These are phyloP conservation scores for Herpetotheres cachinnans DNA, from an alignment of 2,113 vertebrate genomes.

Conservation along the genomic window DNA sequence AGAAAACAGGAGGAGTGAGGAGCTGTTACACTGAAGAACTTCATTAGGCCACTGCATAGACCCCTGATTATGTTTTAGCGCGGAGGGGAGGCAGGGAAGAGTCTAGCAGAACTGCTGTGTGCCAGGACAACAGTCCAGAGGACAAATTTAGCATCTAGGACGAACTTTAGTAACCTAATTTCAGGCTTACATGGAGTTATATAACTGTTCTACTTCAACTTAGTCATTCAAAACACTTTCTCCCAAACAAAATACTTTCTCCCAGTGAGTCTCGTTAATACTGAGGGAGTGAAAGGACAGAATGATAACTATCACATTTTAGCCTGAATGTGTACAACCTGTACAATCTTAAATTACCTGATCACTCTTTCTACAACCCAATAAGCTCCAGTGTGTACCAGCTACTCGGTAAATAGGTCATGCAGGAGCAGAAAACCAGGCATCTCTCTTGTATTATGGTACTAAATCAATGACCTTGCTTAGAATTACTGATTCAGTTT, in stretches of 20 bases:
- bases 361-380: not conserved
- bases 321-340: not conserved
- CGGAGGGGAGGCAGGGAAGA: too few species aligned
- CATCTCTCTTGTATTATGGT: accelerated
- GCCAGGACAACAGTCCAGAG: not conserved
- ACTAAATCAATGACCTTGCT: not conserved
- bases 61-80: not conserved
- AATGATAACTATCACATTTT: not conserved
- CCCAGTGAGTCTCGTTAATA: not conserved
- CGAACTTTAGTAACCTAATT: not conserved
- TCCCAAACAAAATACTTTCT: not conserved
- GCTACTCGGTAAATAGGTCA: constrained; percentile 25
- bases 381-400: not conserved
- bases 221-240: not conserved
- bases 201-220: not conserved
- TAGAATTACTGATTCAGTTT: accelerated
- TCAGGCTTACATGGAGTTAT: not conserved
- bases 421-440: not conserved
- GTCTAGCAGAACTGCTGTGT: not conserved
- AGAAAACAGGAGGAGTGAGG: not conserved
- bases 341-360: not conserved
- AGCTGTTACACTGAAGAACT: not conserved
- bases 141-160: not conserved
- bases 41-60: not conserved
- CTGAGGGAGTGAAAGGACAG: not conserved